Evolutionary conservation across 2,888 invertebrate genomes (phyloP).

Genomic region (Cephus sareptanus): DNA sequence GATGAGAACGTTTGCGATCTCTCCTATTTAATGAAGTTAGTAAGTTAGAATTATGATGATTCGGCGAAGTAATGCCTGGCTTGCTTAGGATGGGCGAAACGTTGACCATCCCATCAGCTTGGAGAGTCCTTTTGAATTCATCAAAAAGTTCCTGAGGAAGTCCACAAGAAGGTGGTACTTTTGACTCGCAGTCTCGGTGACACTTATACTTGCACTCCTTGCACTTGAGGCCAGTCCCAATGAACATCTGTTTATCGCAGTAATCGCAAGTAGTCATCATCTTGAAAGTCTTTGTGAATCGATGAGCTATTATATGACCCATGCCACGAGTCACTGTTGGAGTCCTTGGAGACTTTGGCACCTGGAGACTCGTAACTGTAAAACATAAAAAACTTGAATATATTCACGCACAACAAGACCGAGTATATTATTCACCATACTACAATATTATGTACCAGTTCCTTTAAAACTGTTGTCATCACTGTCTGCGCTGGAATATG

Average conservation of each 20-base stretch:
- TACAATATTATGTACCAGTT: constrained; percentile 42
- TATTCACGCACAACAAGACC: not conserved
- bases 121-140: constrained; percentile 81
- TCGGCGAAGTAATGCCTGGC: constrained; percentile 64
- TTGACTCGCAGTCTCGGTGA: constrained; percentile 88
- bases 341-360: constrained; percentile 80
- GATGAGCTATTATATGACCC: constrained; percentile 91
- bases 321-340: constrained; percentile 82
- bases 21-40: constrained; percentile 61
- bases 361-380: constrained; percentile 68
- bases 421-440: not conserved
- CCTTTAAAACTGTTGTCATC: constrained; percentile 69
- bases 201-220: constrained; percentile 95
- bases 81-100: constrained; percentile 68
- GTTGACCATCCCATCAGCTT: constrained; percentile 69
- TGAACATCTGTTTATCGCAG: constrained; percentile 89
- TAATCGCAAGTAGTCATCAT: constrained; percentile 90
- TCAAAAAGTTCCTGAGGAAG: constrained; percentile 87
- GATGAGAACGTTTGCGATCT: constrained; percentile 70
- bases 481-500: constrained; percentile 67
- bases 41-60: constrained; percentile 60
- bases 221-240: constrained; percentile 86
- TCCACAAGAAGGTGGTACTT: constrained; percentile 93
- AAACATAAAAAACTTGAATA: constrained; percentile 23
- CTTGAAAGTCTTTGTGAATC: constrained; percentile 89